A percentile compares a stretch with the other conserved stretches of the same genome.
Conservation (phyloP, 1,140 invertebrate species). For the Orussus abietinus region DNA sequence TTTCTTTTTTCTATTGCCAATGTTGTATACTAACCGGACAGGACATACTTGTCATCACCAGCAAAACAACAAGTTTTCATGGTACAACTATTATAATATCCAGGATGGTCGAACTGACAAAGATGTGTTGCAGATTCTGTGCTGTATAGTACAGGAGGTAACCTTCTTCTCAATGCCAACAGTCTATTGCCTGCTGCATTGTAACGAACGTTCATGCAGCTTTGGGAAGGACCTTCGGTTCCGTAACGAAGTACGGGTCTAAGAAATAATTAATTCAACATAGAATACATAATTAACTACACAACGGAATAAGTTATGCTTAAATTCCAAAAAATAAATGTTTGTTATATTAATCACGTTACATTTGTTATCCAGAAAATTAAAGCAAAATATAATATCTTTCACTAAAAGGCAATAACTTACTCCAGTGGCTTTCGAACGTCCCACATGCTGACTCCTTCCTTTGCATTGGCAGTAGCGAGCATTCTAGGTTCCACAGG, state of each 20-base stretch:
- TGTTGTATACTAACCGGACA: constrained; percentile 60
- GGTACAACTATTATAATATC: constrained; percentile 94
- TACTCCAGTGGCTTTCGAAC: constrained; percentile 78
- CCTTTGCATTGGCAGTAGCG: constrained; percentile 84
- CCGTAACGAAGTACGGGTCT: constrained; percentile 71
- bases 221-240: constrained; percentile 63
- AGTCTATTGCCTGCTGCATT: constrained; percentile 74
- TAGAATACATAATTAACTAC: no score
- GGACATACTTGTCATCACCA: constrained; percentile 79
- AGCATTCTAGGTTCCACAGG: constrained; percentile 76
- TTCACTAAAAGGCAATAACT: no score
- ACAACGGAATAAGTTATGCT: no score
- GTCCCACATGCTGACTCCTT: constrained; percentile 87
- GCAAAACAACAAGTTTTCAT: constrained; percentile 96
- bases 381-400: no score
- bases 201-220: constrained; percentile 90
- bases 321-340: background rate
- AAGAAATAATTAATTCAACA: constrained; percentile 15
- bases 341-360: background rate
- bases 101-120: constrained; percentile 84
- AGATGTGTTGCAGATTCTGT: constrained; percentile 64
- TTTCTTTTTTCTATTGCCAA: constrained; percentile 7
- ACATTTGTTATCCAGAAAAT: background rate
- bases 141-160: constrained; percentile 79
- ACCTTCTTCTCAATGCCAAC: constrained; percentile 76